These are phyloP conservation scores for Schizopygopsis pylzovi DNA, from an alignment of 2,797 vertebrate species.

Conservation along the genomic window DNA sequence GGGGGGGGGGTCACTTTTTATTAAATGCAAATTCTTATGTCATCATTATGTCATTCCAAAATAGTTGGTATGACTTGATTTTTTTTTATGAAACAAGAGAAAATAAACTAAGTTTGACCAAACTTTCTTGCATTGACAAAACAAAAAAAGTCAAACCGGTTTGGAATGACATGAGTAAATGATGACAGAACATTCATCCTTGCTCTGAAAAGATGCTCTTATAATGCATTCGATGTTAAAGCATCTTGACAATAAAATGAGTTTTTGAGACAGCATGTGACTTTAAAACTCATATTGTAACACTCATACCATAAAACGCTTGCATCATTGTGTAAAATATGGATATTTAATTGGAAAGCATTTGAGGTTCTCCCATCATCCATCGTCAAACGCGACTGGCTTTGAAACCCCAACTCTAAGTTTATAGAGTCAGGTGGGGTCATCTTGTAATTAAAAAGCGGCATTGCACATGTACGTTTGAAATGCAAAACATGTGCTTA, in stretches of 20 bases:
- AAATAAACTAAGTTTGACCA: neutral
- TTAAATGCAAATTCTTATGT: neutral
- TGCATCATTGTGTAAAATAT: slow-evolving; percentile 26
- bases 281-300: neutral
- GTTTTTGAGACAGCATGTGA: neutral
- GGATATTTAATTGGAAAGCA: slow-evolving; percentile 31
- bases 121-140: neutral
- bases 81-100: neutral
- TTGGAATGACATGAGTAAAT: neutral
- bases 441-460: slow-evolving; percentile 60
- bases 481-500: slow-evolving; percentile 59
- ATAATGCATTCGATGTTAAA: neutral
- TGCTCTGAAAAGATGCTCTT: neutral
- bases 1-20: neutral
- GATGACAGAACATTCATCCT: too few relatives aligned
- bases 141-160: neutral
- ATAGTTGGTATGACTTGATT: neutral
- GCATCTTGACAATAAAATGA: neutral
- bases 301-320: neutral
- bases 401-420: slow-evolving; percentile 52
- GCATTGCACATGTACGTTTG: slow-evolving; percentile 58
- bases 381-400: slow-evolving; percentile 42
- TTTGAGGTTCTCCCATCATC: slow-evolving; percentile 51
- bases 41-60: neutral
- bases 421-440: slow-evolving; percentile 65